Conservation (phyloP, 2,113 vertebrate genomes). For the Misgurnus anguillicaudatus region DNA sequence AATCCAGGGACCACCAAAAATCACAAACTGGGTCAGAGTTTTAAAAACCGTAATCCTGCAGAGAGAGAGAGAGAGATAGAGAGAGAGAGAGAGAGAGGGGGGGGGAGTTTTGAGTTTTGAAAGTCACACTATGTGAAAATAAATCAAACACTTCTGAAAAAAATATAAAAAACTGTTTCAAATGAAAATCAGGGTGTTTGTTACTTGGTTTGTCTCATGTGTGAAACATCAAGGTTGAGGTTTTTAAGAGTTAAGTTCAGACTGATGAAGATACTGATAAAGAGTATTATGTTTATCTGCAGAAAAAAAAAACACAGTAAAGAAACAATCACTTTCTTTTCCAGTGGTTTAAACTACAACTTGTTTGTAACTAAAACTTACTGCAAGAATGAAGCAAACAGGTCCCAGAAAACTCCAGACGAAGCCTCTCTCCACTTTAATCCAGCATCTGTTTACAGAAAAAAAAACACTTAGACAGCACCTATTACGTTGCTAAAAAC, state of each 20-base stretch:
- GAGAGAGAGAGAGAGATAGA: not conserved
- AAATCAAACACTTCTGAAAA: no score
- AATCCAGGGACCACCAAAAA: no score
- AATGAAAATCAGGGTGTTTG: not conserved
- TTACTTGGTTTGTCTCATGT: conserved; percentile 61
- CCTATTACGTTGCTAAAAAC: not conserved
- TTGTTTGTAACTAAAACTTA: not conserved
- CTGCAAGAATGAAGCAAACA: no score
- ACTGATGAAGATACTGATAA: conserved; percentile 62
- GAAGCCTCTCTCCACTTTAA: conserved; percentile 8
- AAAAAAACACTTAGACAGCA: not conserved
- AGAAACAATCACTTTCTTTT: not conserved
- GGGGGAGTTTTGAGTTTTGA: no score
- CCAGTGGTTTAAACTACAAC: not conserved
- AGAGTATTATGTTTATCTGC: conserved; percentile 65
- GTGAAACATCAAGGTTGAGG: no score
- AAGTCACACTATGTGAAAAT: no score
- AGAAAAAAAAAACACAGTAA: not conserved
- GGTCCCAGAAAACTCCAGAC: no score
- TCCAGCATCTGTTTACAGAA: conserved; percentile 30
- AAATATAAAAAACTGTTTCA: not conserved
- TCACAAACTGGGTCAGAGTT: no score
- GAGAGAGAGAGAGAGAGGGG: not conserved
- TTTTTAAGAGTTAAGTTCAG: conserved; percentile 52
- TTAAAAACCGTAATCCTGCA: no score